Evolutionary conservation across 2,888 invertebrate genomes (phyloP).

Genomic region (Acrocyrtus sp.): DNA sequence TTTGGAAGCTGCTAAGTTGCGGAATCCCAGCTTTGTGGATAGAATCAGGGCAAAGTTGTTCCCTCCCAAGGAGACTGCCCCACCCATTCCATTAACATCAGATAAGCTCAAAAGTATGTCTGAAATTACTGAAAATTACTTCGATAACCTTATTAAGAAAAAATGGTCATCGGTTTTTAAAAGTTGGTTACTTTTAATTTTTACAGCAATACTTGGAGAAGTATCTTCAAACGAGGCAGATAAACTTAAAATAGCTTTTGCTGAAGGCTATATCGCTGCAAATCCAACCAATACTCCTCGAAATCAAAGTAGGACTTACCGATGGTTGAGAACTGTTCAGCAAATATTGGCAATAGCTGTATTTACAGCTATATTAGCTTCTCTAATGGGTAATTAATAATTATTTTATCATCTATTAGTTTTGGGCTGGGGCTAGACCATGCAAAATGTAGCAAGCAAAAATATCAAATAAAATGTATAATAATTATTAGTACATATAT

Average conservation of each 20-base stretch:
- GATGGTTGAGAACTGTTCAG: constrained; percentile 77
- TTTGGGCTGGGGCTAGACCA: too few species aligned
- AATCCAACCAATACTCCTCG: constrained; percentile 64
- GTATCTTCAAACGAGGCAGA: constrained; percentile 73
- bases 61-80: constrained; percentile 34
- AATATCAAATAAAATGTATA: not conserved
- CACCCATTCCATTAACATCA: constrained; percentile 36
- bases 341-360: constrained; percentile 75
- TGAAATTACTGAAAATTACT: not conserved
- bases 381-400: constrained; percentile 68
- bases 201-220: constrained; percentile 70
- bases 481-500: not conserved
- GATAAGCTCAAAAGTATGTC: constrained; percentile 60
- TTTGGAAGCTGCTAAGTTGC: constrained; percentile 75
- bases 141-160: too few species aligned
- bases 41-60: constrained; percentile 73
- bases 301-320: constrained; percentile 67
- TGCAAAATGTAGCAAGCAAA: too few species aligned
- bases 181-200: too few species aligned
- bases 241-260: constrained; percentile 87
- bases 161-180: not conserved
- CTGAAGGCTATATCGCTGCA: constrained; percentile 88
- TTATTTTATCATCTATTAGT: too few species aligned
- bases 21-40: constrained; percentile 78
- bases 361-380: constrained; percentile 80